A percentile compares a stretch with the other conserved stretches of the same genome.
These are phyloP conservation scores for Xestia xanthographa DNA, from an alignment of 2,888 invertebrate genomes.

Conservation along the genomic window DNA sequence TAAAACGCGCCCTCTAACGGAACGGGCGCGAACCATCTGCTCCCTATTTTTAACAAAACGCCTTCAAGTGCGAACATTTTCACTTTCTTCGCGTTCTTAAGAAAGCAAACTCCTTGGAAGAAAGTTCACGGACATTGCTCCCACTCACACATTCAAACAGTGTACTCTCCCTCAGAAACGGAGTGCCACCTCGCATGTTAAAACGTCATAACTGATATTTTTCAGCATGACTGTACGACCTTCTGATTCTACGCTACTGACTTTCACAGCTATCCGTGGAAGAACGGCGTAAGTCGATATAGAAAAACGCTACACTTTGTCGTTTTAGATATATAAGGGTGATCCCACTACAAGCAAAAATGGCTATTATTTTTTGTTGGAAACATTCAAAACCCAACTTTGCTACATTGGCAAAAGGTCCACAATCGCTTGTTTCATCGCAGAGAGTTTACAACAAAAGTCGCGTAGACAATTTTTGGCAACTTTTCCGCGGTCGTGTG, in stretches of 20 bases:
- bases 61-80: constrained; percentile 88
- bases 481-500: constrained; percentile 79
- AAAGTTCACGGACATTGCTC: constrained; percentile 82
- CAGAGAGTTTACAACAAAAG: constrained; percentile 63
- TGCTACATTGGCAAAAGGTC: neutral
- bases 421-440: constrained; percentile 48
- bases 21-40: constrained; percentile 75
- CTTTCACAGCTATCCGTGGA: constrained; percentile 34
- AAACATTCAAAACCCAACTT: constrained; percentile 54
- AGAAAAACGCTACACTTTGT: constrained; percentile 51
- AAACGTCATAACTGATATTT: constrained; percentile 70
- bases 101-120: constrained; percentile 86
- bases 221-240: constrained; percentile 51
- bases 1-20: constrained; percentile 83
- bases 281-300: constrained; percentile 66
- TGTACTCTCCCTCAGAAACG: constrained; percentile 68
- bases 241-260: constrained; percentile 39
- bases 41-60: constrained; percentile 86
- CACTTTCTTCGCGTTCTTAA: constrained; percentile 89
- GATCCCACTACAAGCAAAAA: constrained; percentile 66
- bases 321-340: constrained; percentile 62
- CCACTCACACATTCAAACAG: constrained; percentile 74
- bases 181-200: constrained; percentile 42
- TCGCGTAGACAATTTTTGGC: constrained; percentile 77
- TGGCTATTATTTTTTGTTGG: constrained; percentile 57